Percentiles rank a stretch among this genome's conserved stretches.
phyloP scores from a whole-genome alignment of 2,888 invertebrate genomes.

The Deilephila porcellus region DNA sequence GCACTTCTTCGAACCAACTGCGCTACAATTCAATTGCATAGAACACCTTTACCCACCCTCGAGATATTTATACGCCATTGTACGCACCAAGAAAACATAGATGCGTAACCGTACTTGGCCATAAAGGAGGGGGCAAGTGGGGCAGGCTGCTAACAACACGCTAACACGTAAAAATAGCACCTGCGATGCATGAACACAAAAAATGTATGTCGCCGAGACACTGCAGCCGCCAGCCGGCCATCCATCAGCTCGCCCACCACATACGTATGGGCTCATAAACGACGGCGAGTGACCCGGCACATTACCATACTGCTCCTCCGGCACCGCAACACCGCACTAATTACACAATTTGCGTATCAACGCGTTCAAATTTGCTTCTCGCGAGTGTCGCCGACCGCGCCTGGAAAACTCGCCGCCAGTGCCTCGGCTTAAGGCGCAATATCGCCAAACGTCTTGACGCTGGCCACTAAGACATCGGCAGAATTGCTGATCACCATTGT shows the following conservation, averaged over 20 bases:
- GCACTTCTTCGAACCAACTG: conserved; percentile 1
- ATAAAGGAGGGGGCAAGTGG: too few relatives aligned
- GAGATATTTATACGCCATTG: conserved; percentile 10
- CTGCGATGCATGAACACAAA: conserved; percentile 53
- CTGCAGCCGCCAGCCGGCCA: conserved; percentile 48
- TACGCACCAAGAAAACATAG: conserved; percentile 16
- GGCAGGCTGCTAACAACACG: neutral
- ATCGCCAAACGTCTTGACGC: conserved; percentile 53
- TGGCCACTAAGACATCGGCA: conserved; percentile 64
- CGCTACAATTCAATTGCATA: conserved; percentile 23
- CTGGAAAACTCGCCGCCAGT: conserved; percentile 35
- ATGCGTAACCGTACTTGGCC: conserved; percentile 42
- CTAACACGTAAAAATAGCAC: conserved; percentile 26
- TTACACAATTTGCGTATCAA: conserved; percentile 78
- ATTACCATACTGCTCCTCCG: conserved; percentile 70
- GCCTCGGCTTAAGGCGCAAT: conserved; percentile 43
- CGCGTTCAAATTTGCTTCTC: conserved; percentile 47
- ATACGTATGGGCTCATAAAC: conserved; percentile 42
- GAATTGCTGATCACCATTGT: conserved; percentile 74
- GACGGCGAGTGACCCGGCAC: conserved; percentile 44
- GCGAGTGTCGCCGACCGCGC: conserved; percentile 33
- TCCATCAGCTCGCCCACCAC: conserved; percentile 45
- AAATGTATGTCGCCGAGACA: conserved; percentile 49
- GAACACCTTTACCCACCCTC: conserved; percentile 8
- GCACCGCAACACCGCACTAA: conserved; percentile 65